A percentile compares a stretch with the other conserved stretches of the same genome.
phyloP scores from a whole-genome alignment of 2,888 invertebrate species.

The Girardia tigrina region DNA sequence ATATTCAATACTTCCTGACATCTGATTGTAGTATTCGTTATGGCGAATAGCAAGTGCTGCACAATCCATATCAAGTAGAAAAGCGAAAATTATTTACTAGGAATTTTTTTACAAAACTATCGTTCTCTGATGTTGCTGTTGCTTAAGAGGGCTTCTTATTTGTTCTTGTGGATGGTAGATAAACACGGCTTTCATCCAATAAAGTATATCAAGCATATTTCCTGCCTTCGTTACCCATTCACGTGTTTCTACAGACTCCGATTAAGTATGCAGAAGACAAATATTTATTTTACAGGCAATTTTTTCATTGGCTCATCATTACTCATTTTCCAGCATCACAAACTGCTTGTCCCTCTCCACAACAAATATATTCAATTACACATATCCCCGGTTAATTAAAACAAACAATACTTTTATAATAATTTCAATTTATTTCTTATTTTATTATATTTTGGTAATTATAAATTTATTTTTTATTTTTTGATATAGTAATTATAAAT shows the following conservation, averaged over 20 bases:
- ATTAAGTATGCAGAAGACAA: neutral
- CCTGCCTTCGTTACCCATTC: slow-evolving; percentile 6
- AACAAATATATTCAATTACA: no score
- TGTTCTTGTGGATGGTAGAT: neutral
- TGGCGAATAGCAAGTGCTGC: slow-evolving; percentile 15
- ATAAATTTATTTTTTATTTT: no score
- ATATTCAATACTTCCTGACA: slow-evolving; percentile 3
- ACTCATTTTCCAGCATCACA: neutral
- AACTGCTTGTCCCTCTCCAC: no score
- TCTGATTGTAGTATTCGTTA: slow-evolving; percentile 18
- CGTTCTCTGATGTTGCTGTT: neutral
- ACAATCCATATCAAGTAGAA: neutral
- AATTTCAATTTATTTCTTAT: no score
- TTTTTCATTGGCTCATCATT: slow-evolving; percentile 1
- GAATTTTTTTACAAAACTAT: neutral
- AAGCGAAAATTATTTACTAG: no score
- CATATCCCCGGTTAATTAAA: no score
- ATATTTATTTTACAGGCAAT: slow-evolving; percentile 9
- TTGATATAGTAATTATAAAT: no score
- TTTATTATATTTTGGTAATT: no score
- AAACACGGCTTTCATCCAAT: slow-evolving; percentile 7
- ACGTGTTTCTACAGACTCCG: neutral
- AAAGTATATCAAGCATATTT: slow-evolving; percentile 7
- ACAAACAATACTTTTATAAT: no score
- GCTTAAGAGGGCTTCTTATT: neutral